Conservation (phyloP, 2,888 invertebrate genomes). For the Slavum lentiscoides region DNA sequence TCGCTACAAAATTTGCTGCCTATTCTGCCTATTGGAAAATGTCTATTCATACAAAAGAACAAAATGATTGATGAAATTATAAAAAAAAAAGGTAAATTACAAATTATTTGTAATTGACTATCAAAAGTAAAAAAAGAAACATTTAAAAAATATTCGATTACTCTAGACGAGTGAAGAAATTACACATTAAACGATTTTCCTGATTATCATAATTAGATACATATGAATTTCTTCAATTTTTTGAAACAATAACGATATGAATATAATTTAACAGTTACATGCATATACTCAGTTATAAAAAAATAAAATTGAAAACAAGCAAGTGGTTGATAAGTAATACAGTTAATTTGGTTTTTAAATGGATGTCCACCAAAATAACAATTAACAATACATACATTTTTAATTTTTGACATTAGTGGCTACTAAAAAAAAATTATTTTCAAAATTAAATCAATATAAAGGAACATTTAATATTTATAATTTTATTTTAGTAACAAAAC, state of each 20-base stretch:
- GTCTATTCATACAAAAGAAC: conserved; percentile 29
- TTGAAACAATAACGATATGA: neutral
- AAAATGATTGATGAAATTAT: neutral
- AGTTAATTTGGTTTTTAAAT: neutral
- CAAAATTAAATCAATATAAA: too few species aligned
- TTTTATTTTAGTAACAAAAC: too few species aligned
- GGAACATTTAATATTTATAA: neutral
- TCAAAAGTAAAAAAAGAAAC: neutral
- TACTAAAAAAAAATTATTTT: neutral
- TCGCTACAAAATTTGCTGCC: too few species aligned
- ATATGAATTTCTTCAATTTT: neutral
- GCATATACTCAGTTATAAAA: conserved; percentile 26
- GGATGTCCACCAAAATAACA: conserved; percentile 10
- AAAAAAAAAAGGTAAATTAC: neutral
- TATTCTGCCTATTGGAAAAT: too few species aligned
- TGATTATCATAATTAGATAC: neutral
- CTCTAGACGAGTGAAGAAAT: neutral
- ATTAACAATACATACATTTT: neutral
- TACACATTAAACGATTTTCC: conserved; percentile 14
- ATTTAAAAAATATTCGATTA: neutral
- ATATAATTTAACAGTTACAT: conserved; percentile 17
- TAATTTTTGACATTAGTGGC: neutral
- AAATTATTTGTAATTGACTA: neutral
- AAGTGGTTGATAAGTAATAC: conserved; percentile 15
- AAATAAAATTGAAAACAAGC: conserved; percentile 24